A percentile compares a stretch with the other conserved stretches of the same genome.
Evolutionary conservation across 2,888 invertebrate genomes (phyloP).

Genomic region (Eupithecia tripunctaria): DNA sequence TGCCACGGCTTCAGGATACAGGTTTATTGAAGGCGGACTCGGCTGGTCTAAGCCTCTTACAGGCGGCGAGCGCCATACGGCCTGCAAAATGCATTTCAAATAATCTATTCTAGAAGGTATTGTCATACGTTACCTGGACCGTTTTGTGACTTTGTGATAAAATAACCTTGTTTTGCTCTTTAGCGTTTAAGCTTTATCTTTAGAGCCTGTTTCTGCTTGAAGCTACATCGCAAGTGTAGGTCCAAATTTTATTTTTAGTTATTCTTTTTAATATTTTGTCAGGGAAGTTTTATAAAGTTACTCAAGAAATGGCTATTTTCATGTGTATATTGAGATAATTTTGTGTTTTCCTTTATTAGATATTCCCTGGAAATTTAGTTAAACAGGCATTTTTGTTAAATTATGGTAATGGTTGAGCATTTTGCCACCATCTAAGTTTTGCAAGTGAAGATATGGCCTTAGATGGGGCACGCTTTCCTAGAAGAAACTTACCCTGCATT

Average conservation of each 20-base stretch:
- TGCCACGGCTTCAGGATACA: constrained; percentile 89
- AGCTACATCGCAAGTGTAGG: not conserved
- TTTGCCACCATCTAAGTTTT: not conserved
- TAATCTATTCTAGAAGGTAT: not conserved
- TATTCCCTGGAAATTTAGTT: too few relatives aligned
- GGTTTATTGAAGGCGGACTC: constrained; percentile 83
- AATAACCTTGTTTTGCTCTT: not conserved
- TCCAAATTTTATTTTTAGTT: not conserved
- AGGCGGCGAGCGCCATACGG: constrained; percentile 72
- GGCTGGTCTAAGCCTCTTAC: constrained; percentile 59
- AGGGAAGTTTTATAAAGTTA: too few relatives aligned
- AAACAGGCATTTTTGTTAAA: too few relatives aligned
- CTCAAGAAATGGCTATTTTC: too few relatives aligned
- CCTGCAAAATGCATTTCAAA: constrained; percentile 53
- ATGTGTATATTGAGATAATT: too few relatives aligned
- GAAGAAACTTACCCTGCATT: not conserved
- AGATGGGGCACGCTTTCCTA: not conserved
- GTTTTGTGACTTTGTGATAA: not conserved
- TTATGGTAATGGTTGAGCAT: too few relatives aligned
- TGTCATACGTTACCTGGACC: not conserved
- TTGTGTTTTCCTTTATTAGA: too few relatives aligned
- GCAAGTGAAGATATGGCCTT: not conserved
- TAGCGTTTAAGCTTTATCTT: not conserved
- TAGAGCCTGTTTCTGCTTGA: not conserved
- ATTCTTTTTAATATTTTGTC: too few relatives aligned